A percentile compares a stretch with the other conserved stretches of the same genome.
These are phyloP conservation scores for Myopa tessellatipennis DNA, from an alignment of 2,888 invertebrate genomes.

Conservation along the genomic window DNA sequence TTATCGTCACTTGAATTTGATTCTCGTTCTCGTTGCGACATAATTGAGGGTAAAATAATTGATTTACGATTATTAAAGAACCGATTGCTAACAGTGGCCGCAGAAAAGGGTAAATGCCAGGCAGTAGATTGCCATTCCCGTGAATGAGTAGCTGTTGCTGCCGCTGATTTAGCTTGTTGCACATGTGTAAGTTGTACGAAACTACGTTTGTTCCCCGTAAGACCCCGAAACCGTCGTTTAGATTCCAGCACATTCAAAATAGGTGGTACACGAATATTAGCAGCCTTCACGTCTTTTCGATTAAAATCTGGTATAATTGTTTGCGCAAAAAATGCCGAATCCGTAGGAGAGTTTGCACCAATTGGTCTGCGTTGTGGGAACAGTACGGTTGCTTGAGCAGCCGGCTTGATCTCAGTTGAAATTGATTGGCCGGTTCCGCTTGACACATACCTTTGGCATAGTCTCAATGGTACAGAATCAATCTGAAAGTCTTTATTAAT, in stretches of 20 bases:
- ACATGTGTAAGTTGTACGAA: conserved; percentile 64
- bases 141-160: conserved; percentile 42
- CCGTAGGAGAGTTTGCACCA: conserved; percentile 35
- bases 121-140: conserved; percentile 43
- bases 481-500: conserved; percentile 53
- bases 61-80: conserved; percentile 61
- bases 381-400: conserved; percentile 20
- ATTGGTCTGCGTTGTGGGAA: conserved; percentile 24
- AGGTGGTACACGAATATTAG: conserved; percentile 62
- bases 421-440: not conserved
- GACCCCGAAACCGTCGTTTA: conserved; percentile 59
- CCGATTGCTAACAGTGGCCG: conserved; percentile 46
- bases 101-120: conserved; percentile 59
- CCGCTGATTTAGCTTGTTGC: conserved; percentile 61
- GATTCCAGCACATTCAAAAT: conserved; percentile 64
- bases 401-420: not conserved
- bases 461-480: conserved; percentile 55
- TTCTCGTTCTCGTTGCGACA: conserved; percentile 49
- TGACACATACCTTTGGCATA: conserved; percentile 50
- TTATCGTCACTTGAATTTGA: conserved; percentile 22
- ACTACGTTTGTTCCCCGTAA: conserved; percentile 57
- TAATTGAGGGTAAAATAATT: conserved; percentile 61
- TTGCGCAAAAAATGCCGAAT: conserved; percentile 28
- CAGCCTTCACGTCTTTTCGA: conserved; percentile 47
- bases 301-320: conserved; percentile 31